Evolutionary conservation across 1,140 invertebrate genomes (phyloP).

Genomic region (Liolophura sinensis): DNA sequence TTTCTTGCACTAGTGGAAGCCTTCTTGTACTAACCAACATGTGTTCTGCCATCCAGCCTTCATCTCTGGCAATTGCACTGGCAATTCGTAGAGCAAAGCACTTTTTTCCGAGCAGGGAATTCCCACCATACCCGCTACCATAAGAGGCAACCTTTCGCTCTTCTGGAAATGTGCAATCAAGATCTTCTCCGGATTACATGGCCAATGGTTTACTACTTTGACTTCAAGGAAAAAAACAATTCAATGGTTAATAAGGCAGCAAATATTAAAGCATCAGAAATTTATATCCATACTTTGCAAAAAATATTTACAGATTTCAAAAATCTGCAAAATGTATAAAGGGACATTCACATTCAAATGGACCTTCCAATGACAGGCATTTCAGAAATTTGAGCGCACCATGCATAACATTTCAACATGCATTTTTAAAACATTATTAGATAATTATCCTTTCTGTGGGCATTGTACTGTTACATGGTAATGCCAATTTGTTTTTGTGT

Average conservation of each 20-base stretch:
- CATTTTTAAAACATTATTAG: too few species aligned
- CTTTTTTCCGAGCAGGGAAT: conserved; percentile 97
- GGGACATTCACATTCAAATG: too few species aligned
- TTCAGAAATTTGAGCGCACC: too few species aligned
- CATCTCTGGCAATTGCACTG: conserved; percentile 87
- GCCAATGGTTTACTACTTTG: conserved; percentile 77
- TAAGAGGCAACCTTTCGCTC: conserved; percentile 88
- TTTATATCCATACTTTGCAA: not conserved
- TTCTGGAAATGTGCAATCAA: conserved; percentile 64
- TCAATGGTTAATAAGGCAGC: not conserved
- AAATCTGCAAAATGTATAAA: too few species aligned
- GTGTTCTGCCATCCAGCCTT: conserved; percentile 98
- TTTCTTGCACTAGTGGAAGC: too few species aligned
- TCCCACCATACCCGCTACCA: conserved; percentile 96
- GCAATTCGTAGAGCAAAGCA: conserved; percentile 97
- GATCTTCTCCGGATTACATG: conserved; percentile 89
- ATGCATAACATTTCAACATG: too few species aligned
- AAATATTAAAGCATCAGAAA: not conserved
- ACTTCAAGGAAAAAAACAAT: conserved; percentile 23
- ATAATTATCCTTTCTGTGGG: too few species aligned
- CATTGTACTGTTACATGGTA: too few species aligned
- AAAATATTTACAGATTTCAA: too few species aligned
- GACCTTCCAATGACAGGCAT: too few species aligned
- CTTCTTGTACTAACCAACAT: conserved; percentile 76
- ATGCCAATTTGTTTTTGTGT: too few species aligned